phyloP scores from a whole-genome alignment of 2,888 invertebrate species.

The Xestia c-nigrum region DNA sequence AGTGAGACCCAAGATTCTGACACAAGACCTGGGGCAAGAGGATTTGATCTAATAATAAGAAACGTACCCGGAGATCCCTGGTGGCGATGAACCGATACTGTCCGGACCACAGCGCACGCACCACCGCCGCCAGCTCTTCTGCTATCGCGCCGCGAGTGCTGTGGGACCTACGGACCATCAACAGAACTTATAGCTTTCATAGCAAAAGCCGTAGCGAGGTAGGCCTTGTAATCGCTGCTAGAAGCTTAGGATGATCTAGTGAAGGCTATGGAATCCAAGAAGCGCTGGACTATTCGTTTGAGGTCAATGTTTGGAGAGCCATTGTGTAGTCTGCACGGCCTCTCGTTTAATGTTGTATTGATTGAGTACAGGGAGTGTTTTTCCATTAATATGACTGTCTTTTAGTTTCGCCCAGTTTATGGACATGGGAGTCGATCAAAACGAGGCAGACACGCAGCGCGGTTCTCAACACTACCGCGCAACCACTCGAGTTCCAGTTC shows the following conservation, averaged over 20 bases:
- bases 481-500: too few relatives aligned
- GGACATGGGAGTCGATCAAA: too few relatives aligned
- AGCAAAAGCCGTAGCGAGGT: not conserved
- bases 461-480: too few relatives aligned
- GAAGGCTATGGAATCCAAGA: too few relatives aligned
- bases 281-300: too few relatives aligned
- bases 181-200: not conserved
- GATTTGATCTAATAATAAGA: not conserved
- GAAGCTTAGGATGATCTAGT: not conserved
- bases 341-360: too few relatives aligned
- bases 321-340: too few relatives aligned
- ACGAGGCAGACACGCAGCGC: too few relatives aligned
- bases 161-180: conserved; percentile 82
- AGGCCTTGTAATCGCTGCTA: not conserved
- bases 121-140: conserved; percentile 95
- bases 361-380: too few relatives aligned
- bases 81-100: conserved; percentile 95
- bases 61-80: conserved; percentile 93
- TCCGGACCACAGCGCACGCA: conserved; percentile 95
- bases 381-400: too few relatives aligned
- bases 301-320: too few relatives aligned
- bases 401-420: too few relatives aligned
- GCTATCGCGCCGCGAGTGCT: conserved; percentile 94
- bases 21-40: not conserved
- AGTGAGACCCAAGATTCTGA: not conserved